phyloP scores from a whole-genome alignment of 2,888 invertebrate genomes.

The Cremastobaeus sp. region DNA sequence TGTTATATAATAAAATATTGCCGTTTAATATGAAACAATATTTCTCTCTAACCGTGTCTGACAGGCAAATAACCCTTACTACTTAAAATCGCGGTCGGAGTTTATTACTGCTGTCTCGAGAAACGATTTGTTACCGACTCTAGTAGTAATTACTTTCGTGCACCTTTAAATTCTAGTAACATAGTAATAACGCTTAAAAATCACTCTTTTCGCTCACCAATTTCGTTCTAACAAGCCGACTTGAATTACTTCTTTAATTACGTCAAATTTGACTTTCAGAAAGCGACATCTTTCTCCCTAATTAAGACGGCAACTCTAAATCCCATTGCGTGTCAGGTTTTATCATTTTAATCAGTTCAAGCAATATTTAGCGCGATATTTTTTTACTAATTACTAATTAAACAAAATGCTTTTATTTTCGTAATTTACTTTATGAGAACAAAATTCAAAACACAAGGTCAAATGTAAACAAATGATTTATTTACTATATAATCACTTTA shows the following conservation, averaged over 20 bases:
- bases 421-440: too few relatives aligned
- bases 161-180: slow-evolving; percentile 62
- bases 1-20: too few relatives aligned
- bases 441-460: too few relatives aligned
- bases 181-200: slow-evolving; percentile 63
- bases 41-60: slow-evolving; percentile 60
- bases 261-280: slow-evolving; percentile 43
- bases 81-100: slow-evolving; percentile 69
- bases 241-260: slow-evolving; percentile 51
- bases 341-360: too few relatives aligned
- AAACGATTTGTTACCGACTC: slow-evolving; percentile 70
- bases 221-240: slow-evolving; percentile 40
- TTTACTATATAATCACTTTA: too few relatives aligned
- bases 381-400: too few relatives aligned
- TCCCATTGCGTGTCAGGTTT: too few relatives aligned
- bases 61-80: slow-evolving; percentile 71
- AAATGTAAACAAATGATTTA: too few relatives aligned
- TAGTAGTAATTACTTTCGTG: slow-evolving; percentile 68
- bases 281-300: slow-evolving; percentile 36
- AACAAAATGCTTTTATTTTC: too few relatives aligned
- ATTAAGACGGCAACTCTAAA: slow-evolving; percentile 30
- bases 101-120: slow-evolving; percentile 70
- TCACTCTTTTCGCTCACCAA: slow-evolving; percentile 45
- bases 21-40: slow-evolving; percentile 29
- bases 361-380: too few relatives aligned